phyloP scores from a whole-genome alignment of 2,113 vertebrate species.

The Mellivora capensis region DNA sequence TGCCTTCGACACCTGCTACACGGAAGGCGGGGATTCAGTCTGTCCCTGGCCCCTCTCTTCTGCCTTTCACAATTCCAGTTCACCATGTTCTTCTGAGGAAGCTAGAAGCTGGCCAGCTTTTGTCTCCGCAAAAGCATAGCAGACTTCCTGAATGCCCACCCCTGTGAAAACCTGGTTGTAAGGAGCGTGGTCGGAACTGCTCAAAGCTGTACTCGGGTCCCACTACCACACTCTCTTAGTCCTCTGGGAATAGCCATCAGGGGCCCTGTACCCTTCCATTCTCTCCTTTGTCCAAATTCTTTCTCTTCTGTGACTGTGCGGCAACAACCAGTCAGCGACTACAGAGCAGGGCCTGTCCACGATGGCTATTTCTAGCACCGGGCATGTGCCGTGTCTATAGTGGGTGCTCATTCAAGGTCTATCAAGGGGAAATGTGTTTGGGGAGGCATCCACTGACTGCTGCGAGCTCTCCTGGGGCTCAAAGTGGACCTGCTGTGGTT shows the following conservation, averaged over 20 bases:
- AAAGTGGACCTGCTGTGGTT: neutral
- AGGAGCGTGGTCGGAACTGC: neutral
- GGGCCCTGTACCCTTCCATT: no score
- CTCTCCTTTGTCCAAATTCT: neutral
- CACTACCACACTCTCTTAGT: neutral
- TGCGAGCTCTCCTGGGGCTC: neutral
- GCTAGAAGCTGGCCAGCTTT: neutral
- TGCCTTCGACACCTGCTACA: neutral
- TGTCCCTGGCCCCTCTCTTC: neutral
- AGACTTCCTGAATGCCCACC: no score
- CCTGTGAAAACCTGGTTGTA: no score
- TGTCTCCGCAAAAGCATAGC: neutral
- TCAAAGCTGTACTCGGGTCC: neutral
- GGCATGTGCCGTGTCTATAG: rapidly evolving
- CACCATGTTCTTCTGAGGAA: neutral
- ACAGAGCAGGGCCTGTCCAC: neutral
- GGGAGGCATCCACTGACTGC: neutral
- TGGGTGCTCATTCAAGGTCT: neutral
- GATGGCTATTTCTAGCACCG: neutral
- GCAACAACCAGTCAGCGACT: neutral
- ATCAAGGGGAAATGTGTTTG: neutral
- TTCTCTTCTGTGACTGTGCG: neutral
- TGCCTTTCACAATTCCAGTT: no score
- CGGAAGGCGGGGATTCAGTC: no score
- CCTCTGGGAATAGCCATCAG: rapidly evolving